Percentiles rank a stretch among this genome's conserved stretches.
phyloP scores from a whole-genome alignment of 1,140 invertebrate species.

The Zaprionus inermis region DNA sequence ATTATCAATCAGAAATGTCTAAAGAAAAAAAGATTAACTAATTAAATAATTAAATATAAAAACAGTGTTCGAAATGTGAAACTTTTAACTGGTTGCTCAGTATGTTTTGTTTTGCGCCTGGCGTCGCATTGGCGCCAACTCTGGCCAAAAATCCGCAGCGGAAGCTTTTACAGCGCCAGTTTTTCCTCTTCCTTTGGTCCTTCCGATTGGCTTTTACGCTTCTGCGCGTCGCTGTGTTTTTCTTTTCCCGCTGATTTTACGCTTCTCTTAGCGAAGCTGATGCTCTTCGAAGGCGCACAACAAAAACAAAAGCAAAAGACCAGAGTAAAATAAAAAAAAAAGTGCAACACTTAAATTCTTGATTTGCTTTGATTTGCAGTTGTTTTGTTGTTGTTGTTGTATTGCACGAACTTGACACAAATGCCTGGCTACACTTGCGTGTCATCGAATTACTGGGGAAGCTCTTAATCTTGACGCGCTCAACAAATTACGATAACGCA shows the following conservation, averaged over 20 bases:
- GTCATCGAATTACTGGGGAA: constrained; percentile 12
- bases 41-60: neutral
- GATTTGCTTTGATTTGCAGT: constrained; percentile 51
- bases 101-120: constrained; percentile 19
- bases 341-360: constrained; percentile 25
- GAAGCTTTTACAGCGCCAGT: constrained; percentile 64
- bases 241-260: constrained; percentile 8
- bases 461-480: constrained; percentile 35
- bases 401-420: constrained; percentile 63
- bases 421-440: constrained; percentile 16
- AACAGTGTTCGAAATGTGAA: neutral
- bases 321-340: neutral
- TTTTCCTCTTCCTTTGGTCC: constrained; percentile 32
- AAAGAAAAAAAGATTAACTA: neutral
- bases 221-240: constrained; percentile 64
- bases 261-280: constrained; percentile 35
- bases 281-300: constrained; percentile 44
- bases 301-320: neutral
- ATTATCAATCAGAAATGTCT: neutral
- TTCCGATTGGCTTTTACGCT: constrained; percentile 58
- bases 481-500: constrained; percentile 15
- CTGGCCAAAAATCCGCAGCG: constrained; percentile 35
- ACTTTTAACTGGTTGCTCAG: constrained; percentile 12
- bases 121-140: constrained; percentile 67
- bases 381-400: constrained; percentile 34